Conservation (phyloP, 1,140 invertebrate species). For the Ladona fulva region DNA sequence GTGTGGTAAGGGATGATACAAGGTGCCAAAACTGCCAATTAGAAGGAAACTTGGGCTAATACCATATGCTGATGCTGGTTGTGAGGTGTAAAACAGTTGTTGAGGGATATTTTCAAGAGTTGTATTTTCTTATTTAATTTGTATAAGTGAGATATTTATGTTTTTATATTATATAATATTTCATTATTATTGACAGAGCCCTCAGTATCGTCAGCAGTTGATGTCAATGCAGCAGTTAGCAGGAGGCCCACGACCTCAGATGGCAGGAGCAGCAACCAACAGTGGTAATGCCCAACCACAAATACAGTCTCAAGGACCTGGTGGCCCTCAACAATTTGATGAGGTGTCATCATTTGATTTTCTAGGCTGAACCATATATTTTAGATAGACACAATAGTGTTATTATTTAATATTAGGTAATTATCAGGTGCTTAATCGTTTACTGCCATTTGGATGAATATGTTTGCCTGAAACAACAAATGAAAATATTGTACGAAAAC, state of each 20-base stretch:
- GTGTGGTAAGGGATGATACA: not conserved
- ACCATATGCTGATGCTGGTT: not conserved
- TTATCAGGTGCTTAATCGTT: too few relatives aligned
- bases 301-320: not conserved
- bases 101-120: constrained; percentile 24
- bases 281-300: constrained; percentile 15
- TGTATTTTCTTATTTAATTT: constrained; percentile 15
- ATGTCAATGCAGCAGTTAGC: constrained; percentile 37
- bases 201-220: constrained; percentile 39
- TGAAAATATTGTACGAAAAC: too few relatives aligned
- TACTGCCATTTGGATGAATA: too few relatives aligned
- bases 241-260: constrained; percentile 36
- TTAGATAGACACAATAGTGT: too few relatives aligned
- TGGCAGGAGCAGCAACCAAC: not conserved
- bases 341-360: constrained; percentile 41
- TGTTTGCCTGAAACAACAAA: too few relatives aligned
- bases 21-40: not conserved
- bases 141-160: not conserved
- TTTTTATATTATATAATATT: not conserved
- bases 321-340: constrained; percentile 40
- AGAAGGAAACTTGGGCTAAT: not conserved
- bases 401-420: too few relatives aligned
- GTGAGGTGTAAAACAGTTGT: not conserved
- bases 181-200: constrained; percentile 30
- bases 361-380: constrained; percentile 28